Conservation (phyloP, 2,113 vertebrate species). For the Oryzias woworae region DNA sequence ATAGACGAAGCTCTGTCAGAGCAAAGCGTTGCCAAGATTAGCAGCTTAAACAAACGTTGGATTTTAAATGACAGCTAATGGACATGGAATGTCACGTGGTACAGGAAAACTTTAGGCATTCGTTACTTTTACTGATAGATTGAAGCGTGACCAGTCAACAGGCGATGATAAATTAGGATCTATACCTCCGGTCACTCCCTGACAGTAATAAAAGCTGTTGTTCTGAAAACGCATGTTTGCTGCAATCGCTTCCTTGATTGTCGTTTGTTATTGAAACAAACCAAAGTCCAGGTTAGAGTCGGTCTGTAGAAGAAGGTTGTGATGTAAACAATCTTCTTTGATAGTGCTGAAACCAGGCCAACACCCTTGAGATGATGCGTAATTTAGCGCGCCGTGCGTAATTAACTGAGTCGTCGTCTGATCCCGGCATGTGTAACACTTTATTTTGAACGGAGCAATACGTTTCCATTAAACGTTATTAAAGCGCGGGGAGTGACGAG, state of each 20-base stretch:
- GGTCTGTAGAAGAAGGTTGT: conserved; percentile 33
- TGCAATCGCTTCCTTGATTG: conserved; percentile 12
- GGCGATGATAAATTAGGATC: background rate
- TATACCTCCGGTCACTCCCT: too few species aligned
- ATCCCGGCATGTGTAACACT: conserved; percentile 58
- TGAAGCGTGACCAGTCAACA: background rate
- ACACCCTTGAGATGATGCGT: conserved; percentile 67
- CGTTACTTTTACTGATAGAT: too few species aligned
- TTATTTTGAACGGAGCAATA: conserved; percentile 80
- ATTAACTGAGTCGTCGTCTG: conserved; percentile 66
- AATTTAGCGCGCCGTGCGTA: conserved; percentile 72
- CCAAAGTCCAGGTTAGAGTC: conserved; percentile 28
- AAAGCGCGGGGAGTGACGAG: conserved; percentile 79
- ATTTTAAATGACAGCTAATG: conserved; percentile 5
- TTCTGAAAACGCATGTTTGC: background rate
- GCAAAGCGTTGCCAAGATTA: conserved; percentile 1
- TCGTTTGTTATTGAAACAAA: conserved; percentile 9
- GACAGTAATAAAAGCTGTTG: too few species aligned
- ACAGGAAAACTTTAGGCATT: too few species aligned
- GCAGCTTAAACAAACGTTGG: conserved; percentile 15
- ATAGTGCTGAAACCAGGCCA: conserved; percentile 60
- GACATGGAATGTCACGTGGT: background rate
- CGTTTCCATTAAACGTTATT: conserved; percentile 81
- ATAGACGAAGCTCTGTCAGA: conserved; percentile 1
- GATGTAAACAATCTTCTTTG: conserved; percentile 25